Evolutionary conservation across 2,888 invertebrate species (phyloP).

Genomic region (Trypoxylon attenuatum): DNA sequence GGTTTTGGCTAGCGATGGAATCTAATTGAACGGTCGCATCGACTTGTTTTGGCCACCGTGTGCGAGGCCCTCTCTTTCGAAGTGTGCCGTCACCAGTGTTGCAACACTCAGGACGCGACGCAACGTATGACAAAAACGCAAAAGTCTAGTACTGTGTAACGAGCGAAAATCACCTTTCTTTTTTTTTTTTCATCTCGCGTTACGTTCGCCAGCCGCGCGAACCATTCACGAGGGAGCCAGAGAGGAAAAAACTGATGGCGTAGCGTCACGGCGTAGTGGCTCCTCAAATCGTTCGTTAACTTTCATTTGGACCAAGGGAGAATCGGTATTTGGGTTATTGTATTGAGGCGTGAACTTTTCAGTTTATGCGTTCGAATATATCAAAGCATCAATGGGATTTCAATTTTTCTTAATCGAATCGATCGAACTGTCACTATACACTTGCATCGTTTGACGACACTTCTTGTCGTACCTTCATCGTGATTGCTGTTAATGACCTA

Average conservation of each 20-base stretch:
- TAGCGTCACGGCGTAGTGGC: constrained; percentile 18
- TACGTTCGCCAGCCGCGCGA: neutral
- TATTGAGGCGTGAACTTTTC: constrained; percentile 45
- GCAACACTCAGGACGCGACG: too few relatives aligned
- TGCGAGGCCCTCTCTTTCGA: too few relatives aligned
- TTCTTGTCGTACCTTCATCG: too few relatives aligned
- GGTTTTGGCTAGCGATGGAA: too few relatives aligned
- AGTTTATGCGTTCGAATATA: too few relatives aligned
- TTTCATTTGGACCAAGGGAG: constrained; percentile 24
- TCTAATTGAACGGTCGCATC: constrained; percentile 32
- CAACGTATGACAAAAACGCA: constrained; percentile 38
- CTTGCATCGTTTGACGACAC: too few relatives aligned
- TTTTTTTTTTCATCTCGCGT: constrained; percentile 22
- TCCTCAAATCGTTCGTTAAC: constrained; percentile 54
- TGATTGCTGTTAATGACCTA: too few relatives aligned
- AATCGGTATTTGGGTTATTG: constrained; percentile 53
- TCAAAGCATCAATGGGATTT: too few relatives aligned
- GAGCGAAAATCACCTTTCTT: constrained; percentile 27
- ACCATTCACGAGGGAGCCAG: neutral
- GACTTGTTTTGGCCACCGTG: constrained; percentile 40
- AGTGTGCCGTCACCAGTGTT: too few relatives aligned
- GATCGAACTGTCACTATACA: too few relatives aligned
- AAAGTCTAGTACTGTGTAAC: constrained; percentile 40
- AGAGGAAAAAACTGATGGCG: constrained; percentile 17
- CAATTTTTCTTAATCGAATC: too few relatives aligned